phyloP scores from a whole-genome alignment of 2,888 invertebrate genomes.

The Drosophila histrio region DNA sequence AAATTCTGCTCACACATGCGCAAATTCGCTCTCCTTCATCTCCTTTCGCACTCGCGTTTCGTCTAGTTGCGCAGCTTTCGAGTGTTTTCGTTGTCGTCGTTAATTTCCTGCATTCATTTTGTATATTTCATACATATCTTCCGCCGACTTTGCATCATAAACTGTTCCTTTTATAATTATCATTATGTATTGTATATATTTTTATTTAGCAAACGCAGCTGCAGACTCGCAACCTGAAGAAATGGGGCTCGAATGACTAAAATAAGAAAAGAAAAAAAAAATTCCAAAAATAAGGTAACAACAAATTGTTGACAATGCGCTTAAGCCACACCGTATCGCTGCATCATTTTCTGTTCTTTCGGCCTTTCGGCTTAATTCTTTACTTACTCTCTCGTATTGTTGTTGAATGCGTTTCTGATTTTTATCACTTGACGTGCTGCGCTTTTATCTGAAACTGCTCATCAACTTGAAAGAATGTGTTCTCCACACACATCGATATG shows the following conservation, averaged over 20 bases:
- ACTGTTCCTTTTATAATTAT: conserved; percentile 34
- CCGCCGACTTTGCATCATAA: background rate
- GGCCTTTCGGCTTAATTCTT: conserved; percentile 42
- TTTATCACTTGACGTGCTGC: conserved; percentile 61
- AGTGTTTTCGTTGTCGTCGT: conserved; percentile 1
- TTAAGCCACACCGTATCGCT: conserved; percentile 20
- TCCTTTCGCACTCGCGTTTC: background rate
- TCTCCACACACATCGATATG: conserved; percentile 2
- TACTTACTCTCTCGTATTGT: conserved; percentile 34
- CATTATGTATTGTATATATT: conserved; percentile 5
- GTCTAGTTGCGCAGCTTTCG: conserved; percentile 10
- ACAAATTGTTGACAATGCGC: conserved; percentile 49
- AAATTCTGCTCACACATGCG: conserved; percentile 1
- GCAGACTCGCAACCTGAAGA: conserved; percentile 8
- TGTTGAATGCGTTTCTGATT: conserved; percentile 61
- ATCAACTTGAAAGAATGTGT: conserved; percentile 30
- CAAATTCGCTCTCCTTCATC: background rate
- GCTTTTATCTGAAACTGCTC: conserved; percentile 41
- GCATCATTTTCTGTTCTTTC: conserved; percentile 5
- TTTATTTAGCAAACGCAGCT: conserved; percentile 23
- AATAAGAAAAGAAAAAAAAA: conserved; percentile 10
- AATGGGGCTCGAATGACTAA: background rate
- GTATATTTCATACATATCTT: background rate
- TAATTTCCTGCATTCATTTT: conserved; percentile 6
- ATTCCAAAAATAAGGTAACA: conserved; percentile 5